Evolutionary conservation across 2,797 vertebrate genomes (phyloP).

Genomic region (Sebastes trivittatus): DNA sequence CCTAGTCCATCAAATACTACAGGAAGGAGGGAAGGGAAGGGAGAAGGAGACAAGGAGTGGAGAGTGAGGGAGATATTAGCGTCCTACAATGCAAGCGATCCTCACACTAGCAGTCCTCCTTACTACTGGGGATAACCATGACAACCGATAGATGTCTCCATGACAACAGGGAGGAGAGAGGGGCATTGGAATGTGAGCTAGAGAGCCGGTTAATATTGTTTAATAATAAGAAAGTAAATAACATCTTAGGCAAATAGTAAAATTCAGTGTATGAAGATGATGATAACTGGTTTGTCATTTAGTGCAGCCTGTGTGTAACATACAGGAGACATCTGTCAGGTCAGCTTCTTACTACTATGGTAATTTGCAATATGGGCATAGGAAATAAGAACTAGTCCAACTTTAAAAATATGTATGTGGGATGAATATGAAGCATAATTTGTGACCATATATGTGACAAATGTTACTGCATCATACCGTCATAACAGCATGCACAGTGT

Average conservation of each 20-base stretch:
- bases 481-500: background rate
- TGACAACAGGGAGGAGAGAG: slow-evolving; percentile 63
- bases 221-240: background rate
- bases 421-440: background rate
- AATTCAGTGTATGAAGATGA: background rate
- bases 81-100: slow-evolving; percentile 46
- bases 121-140: slow-evolving; percentile 64
- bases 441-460: background rate
- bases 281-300: background rate
- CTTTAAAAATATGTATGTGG: background rate
- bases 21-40: slow-evolving; percentile 18
- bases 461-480: background rate
- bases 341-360: background rate
- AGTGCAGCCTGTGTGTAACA: background rate
- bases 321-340: slow-evolving; percentile 12
- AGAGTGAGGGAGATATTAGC: slow-evolving; percentile 49
- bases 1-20: slow-evolving; percentile 97
- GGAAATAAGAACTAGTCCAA: background rate
- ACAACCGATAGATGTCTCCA: slow-evolving; percentile 71
- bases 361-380: background rate
- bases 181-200: slow-evolving; percentile 16
- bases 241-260: background rate
- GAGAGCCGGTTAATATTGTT: background rate
- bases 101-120: slow-evolving; percentile 41
- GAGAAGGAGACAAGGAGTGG: background rate